phyloP scores from a whole-genome alignment of 2,888 invertebrate species.

The Zele albiditarsus region DNA sequence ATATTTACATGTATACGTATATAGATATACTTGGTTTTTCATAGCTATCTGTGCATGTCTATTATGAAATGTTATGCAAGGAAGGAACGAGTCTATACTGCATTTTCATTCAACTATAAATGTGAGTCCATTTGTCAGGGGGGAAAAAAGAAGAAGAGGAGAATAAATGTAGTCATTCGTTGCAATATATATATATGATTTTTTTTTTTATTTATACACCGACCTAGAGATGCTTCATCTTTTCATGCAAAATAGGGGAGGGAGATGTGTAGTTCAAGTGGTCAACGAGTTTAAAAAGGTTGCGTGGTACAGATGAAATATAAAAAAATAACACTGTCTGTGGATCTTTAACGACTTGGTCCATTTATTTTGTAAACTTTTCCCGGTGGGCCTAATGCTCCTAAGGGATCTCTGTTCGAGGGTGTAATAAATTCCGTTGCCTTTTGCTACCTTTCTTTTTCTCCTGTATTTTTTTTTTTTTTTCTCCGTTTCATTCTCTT shows the following conservation, averaged over 20 bases:
- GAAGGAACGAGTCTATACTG: neutral
- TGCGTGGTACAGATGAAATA: neutral
- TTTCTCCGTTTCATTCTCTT: neutral
- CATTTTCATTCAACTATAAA: neutral
- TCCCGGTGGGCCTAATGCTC: slow-evolving; percentile 16
- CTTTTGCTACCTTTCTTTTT: slow-evolving; percentile 2
- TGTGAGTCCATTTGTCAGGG: neutral
- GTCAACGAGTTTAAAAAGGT: neutral
- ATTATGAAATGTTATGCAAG: neutral
- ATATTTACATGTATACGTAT: neutral
- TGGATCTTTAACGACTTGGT: slow-evolving; percentile 21
- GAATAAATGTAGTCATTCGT: slow-evolving; percentile 10
- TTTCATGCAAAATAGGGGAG: neutral
- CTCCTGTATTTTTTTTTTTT: neutral
- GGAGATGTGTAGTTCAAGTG: neutral
- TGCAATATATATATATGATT: neutral
- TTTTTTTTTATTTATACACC: neutral
- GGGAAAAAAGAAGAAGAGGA: neutral
- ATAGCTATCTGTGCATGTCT: neutral
- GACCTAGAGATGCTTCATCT: neutral
- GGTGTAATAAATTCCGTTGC: slow-evolving; percentile 20
- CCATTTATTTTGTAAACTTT: slow-evolving; percentile 13
- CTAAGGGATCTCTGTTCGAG: slow-evolving; percentile 7
- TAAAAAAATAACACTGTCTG: neutral
- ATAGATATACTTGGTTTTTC: neutral